Evolutionary conservation across 2,797 vertebrate species (phyloP).

Genomic region (Propithecus perrieri): DNA sequence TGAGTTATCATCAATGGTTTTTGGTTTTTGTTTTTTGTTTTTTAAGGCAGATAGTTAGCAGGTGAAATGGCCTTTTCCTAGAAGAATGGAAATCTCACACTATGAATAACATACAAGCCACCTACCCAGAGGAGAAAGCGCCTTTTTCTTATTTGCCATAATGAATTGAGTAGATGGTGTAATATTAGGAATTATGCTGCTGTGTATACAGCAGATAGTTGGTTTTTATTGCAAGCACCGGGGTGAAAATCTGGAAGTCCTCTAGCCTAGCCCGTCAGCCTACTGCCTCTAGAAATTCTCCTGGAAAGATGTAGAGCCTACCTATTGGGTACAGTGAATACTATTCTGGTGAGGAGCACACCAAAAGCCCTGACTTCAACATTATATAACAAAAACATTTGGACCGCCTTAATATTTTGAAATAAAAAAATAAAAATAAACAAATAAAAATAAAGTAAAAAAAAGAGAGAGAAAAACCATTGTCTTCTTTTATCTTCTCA

Average conservation of each 20-base stretch:
- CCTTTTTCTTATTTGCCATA: background rate
- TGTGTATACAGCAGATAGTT: background rate
- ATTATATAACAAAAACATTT: background rate
- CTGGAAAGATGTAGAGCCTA: background rate
- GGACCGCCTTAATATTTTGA: background rate
- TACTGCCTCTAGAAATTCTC: background rate
- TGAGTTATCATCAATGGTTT: background rate
- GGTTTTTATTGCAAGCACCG: background rate
- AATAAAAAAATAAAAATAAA: background rate
- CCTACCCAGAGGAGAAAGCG: background rate
- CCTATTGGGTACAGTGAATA: background rate
- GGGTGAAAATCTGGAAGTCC: background rate
- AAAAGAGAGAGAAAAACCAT: background rate
- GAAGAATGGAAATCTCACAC: background rate
- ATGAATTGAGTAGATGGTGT: background rate
- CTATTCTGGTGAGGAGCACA: background rate
- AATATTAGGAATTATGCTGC: background rate
- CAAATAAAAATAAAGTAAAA: background rate
- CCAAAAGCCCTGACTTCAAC: background rate
- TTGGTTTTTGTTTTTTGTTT: background rate
- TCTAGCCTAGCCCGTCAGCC: background rate
- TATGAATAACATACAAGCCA: background rate
- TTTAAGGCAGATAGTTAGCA: background rate
- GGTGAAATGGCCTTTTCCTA: constrained; percentile 2
- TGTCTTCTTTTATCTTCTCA: background rate